These are phyloP conservation scores for Chaetogeoica ovagalla DNA, from an alignment of 2,888 invertebrate species.

Conservation along the genomic window DNA sequence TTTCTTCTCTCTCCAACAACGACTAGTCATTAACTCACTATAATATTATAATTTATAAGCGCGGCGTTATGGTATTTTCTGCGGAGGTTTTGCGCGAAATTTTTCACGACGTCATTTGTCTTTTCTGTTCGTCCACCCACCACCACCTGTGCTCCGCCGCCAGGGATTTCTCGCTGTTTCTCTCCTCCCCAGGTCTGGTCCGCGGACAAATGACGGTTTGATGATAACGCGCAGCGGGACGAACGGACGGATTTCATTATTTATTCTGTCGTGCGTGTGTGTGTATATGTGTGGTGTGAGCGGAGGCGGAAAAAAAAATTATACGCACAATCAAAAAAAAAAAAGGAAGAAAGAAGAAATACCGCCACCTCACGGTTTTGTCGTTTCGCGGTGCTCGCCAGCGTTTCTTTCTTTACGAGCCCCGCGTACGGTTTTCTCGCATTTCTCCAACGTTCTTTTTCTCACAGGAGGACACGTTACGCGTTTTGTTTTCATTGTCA, in stretches of 20 bases:
- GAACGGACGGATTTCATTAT: slow-evolving; percentile 49
- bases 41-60: no score
- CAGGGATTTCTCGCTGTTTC: background rate
- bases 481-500: slow-evolving; percentile 3
- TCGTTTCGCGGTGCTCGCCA: slow-evolving; percentile 35
- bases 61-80: no score
- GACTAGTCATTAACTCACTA: no score
- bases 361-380: slow-evolving; percentile 24
- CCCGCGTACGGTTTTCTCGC: background rate
- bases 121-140: background rate
- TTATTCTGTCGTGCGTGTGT: slow-evolving; percentile 47
- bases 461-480: background rate
- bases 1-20: no score
- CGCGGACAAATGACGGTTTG: slow-evolving; percentile 46
- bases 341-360: slow-evolving; percentile 23
- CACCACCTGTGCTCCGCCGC: background rate
- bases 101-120: slow-evolving; percentile 36
- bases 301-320: background rate
- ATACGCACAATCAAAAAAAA: background rate
- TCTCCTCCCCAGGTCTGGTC: slow-evolving; percentile 17
- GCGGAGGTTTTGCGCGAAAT: background rate
- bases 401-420: background rate
- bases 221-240: slow-evolving; percentile 39
- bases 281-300: background rate
- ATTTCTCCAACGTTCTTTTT: background rate